Conservation (phyloP, 1,140 invertebrate species). For the Hesperophylax magnus region DNA sequence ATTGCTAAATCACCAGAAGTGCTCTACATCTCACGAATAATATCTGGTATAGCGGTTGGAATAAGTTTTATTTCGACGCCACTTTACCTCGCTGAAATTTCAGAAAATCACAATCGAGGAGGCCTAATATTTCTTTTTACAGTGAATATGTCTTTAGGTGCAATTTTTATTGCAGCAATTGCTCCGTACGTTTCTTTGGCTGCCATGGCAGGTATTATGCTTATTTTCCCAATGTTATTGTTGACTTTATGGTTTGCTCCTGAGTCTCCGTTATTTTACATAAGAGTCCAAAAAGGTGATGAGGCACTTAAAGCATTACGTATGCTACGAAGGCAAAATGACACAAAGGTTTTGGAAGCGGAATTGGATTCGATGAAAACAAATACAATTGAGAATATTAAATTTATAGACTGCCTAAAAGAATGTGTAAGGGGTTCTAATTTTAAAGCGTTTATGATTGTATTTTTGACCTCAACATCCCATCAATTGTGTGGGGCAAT, state of each 20-base stretch:
- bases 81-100: slow-evolving; percentile 48
- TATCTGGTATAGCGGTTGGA: slow-evolving; percentile 44
- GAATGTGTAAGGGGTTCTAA: slow-evolving; percentile 32
- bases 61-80: slow-evolving; percentile 38
- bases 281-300: slow-evolving; percentile 19
- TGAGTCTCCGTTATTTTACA: slow-evolving; percentile 42
- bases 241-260: slow-evolving; percentile 42
- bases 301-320: slow-evolving; percentile 25
- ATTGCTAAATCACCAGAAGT: slow-evolving; percentile 15
- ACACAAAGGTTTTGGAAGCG: slow-evolving; percentile 14
- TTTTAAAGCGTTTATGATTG: slow-evolving; percentile 41
- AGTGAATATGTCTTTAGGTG: neutral
- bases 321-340: slow-evolving; percentile 29
- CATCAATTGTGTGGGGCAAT: slow-evolving; percentile 34
- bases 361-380: slow-evolving; percentile 41
- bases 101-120: slow-evolving; percentile 48
- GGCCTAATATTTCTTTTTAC: slow-evolving; percentile 41
- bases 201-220: slow-evolving; percentile 39
- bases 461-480: slow-evolving; percentile 4
- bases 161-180: slow-evolving; percentile 22
- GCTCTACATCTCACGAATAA: slow-evolving; percentile 31
- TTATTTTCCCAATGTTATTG: slow-evolving; percentile 36
- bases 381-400: slow-evolving; percentile 21
- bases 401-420: slow-evolving; percentile 35
- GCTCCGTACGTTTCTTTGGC: slow-evolving; percentile 42